Conservation (phyloP, 2,797 vertebrate genomes). For the Vultur gryphus region DNA sequence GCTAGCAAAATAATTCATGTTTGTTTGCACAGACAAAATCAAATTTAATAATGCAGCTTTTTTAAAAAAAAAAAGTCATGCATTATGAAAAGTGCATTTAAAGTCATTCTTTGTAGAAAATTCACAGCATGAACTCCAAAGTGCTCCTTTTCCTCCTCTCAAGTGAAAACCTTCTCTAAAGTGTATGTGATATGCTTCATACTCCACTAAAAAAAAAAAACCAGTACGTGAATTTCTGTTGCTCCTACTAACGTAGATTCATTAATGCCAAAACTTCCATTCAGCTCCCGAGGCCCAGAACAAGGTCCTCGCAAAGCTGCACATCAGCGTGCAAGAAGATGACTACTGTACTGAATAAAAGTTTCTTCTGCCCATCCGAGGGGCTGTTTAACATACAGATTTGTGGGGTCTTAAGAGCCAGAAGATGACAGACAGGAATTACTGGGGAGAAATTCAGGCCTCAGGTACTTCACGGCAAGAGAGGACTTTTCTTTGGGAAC, state of each 20-base stretch:
- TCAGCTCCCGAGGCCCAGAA: background rate
- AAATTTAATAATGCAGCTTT: slow-evolving; percentile 20
- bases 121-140: background rate
- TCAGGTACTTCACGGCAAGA: background rate
- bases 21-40: slow-evolving; percentile 26
- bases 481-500: background rate
- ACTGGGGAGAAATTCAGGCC: background rate
- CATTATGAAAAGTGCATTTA: background rate
- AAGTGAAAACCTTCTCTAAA: background rate
- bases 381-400: background rate
- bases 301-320: background rate
- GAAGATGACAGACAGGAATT: background rate
- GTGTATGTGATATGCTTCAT: too few species aligned
- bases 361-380: background rate
- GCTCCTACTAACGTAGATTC: background rate
- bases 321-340: accelerated
- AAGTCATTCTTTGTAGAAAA: background rate
- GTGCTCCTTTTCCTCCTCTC: background rate
- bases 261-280: background rate
- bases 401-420: background rate
- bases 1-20: slow-evolving; percentile 29
- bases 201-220: background rate
- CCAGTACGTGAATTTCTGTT: background rate
- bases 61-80: background rate
- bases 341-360: background rate